Evolutionary conservation across 1,140 invertebrate genomes (phyloP).

Genomic region (Cyphomyrmex costatus): DNA sequence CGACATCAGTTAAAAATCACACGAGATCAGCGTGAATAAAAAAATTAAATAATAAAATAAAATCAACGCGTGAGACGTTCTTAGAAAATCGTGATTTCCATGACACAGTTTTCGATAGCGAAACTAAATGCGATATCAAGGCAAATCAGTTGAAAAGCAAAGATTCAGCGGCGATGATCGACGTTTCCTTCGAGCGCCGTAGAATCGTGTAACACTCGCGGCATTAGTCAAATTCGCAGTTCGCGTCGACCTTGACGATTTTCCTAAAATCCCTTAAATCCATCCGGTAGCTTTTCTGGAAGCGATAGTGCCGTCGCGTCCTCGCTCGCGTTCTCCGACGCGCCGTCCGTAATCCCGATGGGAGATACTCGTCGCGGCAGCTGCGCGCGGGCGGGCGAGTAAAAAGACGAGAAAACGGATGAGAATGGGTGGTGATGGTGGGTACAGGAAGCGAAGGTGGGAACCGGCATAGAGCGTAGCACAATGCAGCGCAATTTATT

Average conservation of each 20-base stretch:
- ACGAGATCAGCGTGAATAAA: background rate
- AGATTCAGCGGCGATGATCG: constrained; percentile 5
- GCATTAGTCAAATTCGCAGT: constrained; percentile 37
- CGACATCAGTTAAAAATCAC: background rate
- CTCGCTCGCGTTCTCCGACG: constrained; percentile 29
- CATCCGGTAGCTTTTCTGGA: constrained; percentile 36
- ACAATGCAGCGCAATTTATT: constrained; percentile 59
- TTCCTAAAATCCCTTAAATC: constrained; percentile 41
- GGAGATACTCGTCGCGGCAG: constrained; percentile 57
- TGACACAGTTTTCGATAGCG: background rate
- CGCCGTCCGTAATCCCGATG: constrained; percentile 47
- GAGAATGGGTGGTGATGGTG: constrained; percentile 12
- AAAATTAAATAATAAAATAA: background rate
- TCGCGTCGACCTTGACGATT: constrained; percentile 43
- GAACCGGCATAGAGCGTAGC: constrained; percentile 15
- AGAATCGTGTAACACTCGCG: constrained; percentile 2
- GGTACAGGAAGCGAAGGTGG: constrained; percentile 22
- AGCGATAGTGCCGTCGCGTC: constrained; percentile 27
- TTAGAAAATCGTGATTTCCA: background rate
- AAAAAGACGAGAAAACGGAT: constrained; percentile 51
- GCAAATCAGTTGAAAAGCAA: background rate
- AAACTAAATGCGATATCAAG: background rate
- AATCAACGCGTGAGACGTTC: background rate
- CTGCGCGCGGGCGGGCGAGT: background rate
- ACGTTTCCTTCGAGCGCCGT: background rate